Base-by-base conservation (phyloP, 2,888 invertebrate genomes). In the Brachypalpus laphriformis region DNA sequence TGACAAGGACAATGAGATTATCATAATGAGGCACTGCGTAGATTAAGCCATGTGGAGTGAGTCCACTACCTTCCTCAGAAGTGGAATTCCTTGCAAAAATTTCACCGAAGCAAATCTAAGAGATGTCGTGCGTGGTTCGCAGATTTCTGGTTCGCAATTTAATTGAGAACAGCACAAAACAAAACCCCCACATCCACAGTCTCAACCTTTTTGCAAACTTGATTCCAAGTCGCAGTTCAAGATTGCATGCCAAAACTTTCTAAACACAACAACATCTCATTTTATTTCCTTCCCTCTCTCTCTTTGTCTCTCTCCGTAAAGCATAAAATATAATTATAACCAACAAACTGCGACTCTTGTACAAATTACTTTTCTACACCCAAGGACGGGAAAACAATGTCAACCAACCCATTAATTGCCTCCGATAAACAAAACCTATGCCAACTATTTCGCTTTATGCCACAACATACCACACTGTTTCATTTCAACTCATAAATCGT, bases 391-490 rank as follows among this genome's bases (percentile, higher is more conserved):
- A 74, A 31, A 63, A 65, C 68, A 75, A 82, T 76, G 63, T 65
- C 65, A 76, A 82, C 8, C 18, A 2, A 54, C 28, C 56, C 31
- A 70, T 45, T 71, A 71, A 76, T 76, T 76, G 76, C 70, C 63
- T n/a, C 14, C 51, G 42, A 82, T 82, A 82, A 82, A 82, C 70
- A 57, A 70, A 70, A 57, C 57, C 49, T 59, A 82, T 63, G 63
- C 68, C 68, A 70, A 56, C 42, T 45, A 54, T 68, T 59, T 68
- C 49, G 47, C 75, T 56, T 70, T 76, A 57, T 82, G 68, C 47
- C 54, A 70, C 18, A 28, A 49, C 56, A 75, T 56, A 68, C 65
- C 59, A 25, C 78, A 51, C 40, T 66, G 34, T 61, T 68, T 61
- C 34, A 14, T 31, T 63, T 54, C 7, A 5, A 42, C 57, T 70